These are phyloP conservation scores for Monochamus alternatus DNA, from an alignment of 2,888 invertebrate species.

Conservation along the genomic window DNA sequence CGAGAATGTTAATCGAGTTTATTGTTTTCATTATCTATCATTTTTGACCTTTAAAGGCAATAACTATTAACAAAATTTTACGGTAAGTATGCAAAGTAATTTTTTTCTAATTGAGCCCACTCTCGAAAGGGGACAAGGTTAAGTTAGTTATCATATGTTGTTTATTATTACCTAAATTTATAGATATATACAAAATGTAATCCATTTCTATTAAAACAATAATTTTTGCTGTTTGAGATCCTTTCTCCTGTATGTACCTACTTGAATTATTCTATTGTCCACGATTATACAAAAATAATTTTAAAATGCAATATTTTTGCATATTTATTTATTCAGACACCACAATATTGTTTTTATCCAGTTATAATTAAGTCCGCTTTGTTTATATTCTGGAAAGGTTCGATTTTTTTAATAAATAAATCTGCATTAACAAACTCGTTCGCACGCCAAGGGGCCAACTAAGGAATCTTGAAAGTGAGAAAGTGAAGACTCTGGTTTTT, in stretches of 20 bases:
- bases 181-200: too few relatives aligned
- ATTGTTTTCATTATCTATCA: constrained; percentile 5
- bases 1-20: not conserved
- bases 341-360: too few relatives aligned
- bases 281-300: too few relatives aligned
- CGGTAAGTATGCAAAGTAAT: constrained; percentile 6
- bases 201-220: too few relatives aligned
- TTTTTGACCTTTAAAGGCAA: constrained; percentile 4
- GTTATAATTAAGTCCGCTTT: too few relatives aligned
- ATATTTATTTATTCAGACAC: too few relatives aligned
- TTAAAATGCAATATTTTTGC: too few relatives aligned
- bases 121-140: not conserved
- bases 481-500: not conserved
- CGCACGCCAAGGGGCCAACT: not conserved
- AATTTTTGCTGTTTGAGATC: too few relatives aligned
- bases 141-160: constrained; percentile 6
- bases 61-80: constrained; percentile 5
- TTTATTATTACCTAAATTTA: not conserved
- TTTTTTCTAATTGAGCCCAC: not conserved
- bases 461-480: constrained; percentile 3
- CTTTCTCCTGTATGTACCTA: too few relatives aligned
- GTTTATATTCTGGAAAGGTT: too few relatives aligned
- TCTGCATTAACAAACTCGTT: not conserved
- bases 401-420: too few relatives aligned
- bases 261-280: too few relatives aligned